Conservation (phyloP, 2,888 invertebrate genomes). For the Eretmocerus hayati region DNA sequence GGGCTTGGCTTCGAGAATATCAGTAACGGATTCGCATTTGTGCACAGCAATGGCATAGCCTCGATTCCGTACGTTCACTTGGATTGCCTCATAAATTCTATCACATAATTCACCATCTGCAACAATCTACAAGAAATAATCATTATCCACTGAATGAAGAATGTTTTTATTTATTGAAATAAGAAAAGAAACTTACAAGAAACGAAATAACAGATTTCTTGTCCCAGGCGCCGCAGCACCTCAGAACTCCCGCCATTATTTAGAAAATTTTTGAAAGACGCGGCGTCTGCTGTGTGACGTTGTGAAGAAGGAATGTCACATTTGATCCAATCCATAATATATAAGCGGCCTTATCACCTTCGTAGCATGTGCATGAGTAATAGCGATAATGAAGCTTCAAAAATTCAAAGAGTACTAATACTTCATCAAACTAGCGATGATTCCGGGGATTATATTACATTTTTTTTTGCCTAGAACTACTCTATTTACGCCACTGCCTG, state of each 20-base stretch:
- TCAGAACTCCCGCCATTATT: slow-evolving; percentile 35
- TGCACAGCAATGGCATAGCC: slow-evolving; percentile 33
- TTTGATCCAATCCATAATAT: no score
- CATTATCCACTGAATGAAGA: not conserved
- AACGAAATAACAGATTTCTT: slow-evolving; percentile 29
- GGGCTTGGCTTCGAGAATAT: slow-evolving; percentile 26
- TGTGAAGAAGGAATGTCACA: no score
- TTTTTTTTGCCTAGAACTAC: no score
- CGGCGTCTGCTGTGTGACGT: no score
- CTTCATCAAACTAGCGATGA: no score
- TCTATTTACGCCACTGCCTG: no score
- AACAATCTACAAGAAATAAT: slow-evolving; percentile 30
- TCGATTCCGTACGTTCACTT: slow-evolving; percentile 27
- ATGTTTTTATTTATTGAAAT: not conserved
- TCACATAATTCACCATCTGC: slow-evolving; percentile 34
- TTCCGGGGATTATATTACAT: no score
- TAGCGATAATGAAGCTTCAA: no score
- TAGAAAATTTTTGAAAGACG: no score
- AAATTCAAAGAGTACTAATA: no score
- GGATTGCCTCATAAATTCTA: slow-evolving; percentile 32
- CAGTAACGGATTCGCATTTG: slow-evolving; percentile 35
- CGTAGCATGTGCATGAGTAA: no score
- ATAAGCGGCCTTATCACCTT: no score
- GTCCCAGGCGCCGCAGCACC: slow-evolving; percentile 25
- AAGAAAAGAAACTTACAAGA: slow-evolving; percentile 28